Base-by-base conservation (phyloP, 2,113 vertebrate species). In the Eleginops maclovinus region DNA sequence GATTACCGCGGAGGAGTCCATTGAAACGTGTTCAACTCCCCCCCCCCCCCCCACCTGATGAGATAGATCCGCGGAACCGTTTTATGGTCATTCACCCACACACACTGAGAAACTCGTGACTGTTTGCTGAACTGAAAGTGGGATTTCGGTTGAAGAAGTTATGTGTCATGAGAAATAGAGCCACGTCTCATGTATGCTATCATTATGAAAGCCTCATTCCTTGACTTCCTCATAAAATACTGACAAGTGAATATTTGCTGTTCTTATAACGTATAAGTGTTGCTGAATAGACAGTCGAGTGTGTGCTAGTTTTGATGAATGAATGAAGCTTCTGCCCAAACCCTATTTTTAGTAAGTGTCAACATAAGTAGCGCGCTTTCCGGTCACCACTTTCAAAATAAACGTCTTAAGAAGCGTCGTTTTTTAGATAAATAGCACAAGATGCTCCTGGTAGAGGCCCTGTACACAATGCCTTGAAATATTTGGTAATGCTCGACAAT, bases 121-220 rank as follows among this genome's bases (percentile, higher is more conserved):
- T 60, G 13, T 21, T 65, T 62, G 4, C 10, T 10, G 2, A 80
- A 77, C 50, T 28, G 60, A 72, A 69, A 62, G 36, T 54, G 10
- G 15, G 44, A 5, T 47, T 46, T 61, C 28, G 15, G 22, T 11
- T 10, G 17, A 44, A 79, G 56, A 90, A 89, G 77, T 88, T 82
- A 1, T 77, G 3, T 54, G 69, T 65, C 75, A 50, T 44, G 46
- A 60, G 63, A 47, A 51, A 77, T 17, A n/a, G 41, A 88, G 89
- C 88, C 89, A 92, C 88, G 89, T 91, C 78, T 91, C 76, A 64
- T 4, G 24, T 61, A 65, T 81, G 87, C 86, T 67, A 79, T 83
- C 46, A 81, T 55, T 46, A 53, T 3, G 47, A 69, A 15, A 70
- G 63, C 69, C 11, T 26, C 31, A 3, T 16, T 17, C 31, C 9